These are phyloP conservation scores for Calephelis nemesis DNA, from an alignment of 1,140 invertebrate genomes.

Conservation along the genomic window DNA sequence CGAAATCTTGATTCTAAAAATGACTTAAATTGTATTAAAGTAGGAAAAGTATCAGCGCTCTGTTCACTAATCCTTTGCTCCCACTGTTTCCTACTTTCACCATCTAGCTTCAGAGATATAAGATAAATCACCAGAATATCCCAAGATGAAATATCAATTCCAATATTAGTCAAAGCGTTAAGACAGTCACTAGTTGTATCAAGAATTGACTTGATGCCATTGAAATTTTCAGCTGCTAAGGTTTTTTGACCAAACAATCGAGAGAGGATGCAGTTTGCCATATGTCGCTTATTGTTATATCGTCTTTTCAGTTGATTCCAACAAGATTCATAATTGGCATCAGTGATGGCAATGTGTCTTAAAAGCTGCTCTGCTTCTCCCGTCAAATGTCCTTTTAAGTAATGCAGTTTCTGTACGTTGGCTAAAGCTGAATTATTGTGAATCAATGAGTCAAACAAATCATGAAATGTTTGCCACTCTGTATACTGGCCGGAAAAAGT, in stretches of 20 bases:
- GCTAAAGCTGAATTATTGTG: neutral
- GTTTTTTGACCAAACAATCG: neutral
- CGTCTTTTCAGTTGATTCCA: neutral
- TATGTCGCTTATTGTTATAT: slow-evolving; percentile 1
- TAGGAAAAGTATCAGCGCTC: slow-evolving; percentile 29
- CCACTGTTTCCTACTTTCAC: slow-evolving; percentile 34
- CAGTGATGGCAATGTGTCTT: neutral
- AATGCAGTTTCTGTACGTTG: no score
- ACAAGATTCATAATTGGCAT: neutral
- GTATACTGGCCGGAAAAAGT: no score
- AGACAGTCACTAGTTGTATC: slow-evolving; percentile 32
- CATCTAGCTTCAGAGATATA: slow-evolving; percentile 28
- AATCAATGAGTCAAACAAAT: neutral
- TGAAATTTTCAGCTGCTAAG: neutral
- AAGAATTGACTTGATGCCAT: slow-evolving; percentile 27
- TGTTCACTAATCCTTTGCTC: slow-evolving; percentile 23
- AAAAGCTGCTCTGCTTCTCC: neutral
- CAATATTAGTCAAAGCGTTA: slow-evolving; percentile 27
- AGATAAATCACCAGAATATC: slow-evolving; percentile 34
- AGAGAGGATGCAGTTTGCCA: neutral
- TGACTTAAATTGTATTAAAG: slow-evolving; percentile 29
- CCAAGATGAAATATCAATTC: slow-evolving; percentile 26
- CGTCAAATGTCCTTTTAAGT: neutral
- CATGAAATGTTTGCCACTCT: slow-evolving; percentile 20
- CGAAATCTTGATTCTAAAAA: slow-evolving; percentile 32